Conservation (phyloP, 2,888 invertebrate genomes). For the Bugula neritina region DNA sequence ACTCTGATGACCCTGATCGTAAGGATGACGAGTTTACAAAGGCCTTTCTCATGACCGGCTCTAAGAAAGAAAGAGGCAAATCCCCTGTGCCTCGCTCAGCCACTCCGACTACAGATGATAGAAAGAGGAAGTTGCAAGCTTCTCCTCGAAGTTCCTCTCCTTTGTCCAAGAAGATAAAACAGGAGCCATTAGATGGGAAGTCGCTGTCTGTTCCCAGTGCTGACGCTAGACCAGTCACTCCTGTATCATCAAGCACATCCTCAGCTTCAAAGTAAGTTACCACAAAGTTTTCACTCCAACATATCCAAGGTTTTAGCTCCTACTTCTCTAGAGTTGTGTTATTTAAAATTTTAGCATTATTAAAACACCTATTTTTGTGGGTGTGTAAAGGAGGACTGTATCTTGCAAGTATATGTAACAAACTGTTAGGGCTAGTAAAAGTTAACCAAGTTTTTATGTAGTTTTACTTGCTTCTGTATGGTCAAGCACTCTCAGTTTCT, state of each 20-base stretch:
- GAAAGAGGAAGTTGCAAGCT: conserved; percentile 5
- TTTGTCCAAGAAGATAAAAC: neutral
- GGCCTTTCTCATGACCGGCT: conserved; percentile 36
- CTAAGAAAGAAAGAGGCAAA: conserved; percentile 12
- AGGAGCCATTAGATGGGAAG: neutral
- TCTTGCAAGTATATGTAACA: no score
- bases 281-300: no score
- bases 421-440: no score
- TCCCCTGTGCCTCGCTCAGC: conserved; percentile 19
- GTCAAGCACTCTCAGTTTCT: no score
- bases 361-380: no score
- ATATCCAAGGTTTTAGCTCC: no score
- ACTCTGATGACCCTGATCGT: conserved; percentile 53
- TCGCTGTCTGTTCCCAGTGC: neutral
- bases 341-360: no score
- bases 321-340: no score
- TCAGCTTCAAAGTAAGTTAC: neutral
- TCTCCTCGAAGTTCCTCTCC: neutral
- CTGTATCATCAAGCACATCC: neutral
- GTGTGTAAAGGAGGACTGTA: no score
- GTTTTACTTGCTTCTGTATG: no score
- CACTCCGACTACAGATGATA: neutral
- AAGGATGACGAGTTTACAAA: conserved; percentile 42
- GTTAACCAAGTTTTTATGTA: no score
- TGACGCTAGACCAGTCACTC: neutral